Base-by-base conservation (phyloP, 2,797 vertebrate species). In the Pampus argenteus region DNA sequence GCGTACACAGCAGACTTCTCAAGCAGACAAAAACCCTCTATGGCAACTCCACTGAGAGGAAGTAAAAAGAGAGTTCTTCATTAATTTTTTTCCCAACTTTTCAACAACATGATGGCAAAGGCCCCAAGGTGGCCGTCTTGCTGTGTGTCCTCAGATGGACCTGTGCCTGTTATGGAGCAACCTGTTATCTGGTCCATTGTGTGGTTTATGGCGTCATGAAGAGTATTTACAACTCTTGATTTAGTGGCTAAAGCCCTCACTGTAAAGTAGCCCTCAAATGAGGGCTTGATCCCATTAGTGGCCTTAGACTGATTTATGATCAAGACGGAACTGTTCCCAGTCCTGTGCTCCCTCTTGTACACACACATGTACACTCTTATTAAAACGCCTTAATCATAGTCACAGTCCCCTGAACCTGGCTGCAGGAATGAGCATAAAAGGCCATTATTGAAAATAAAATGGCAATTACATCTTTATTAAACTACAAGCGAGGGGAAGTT, bases 241-340 rank as follows among this genome's bases (percentile, higher is more conserved):
- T 91, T 89, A 86, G 70, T 66, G 76, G 38, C 36, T 31, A 9
- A 59, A 82, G 74, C 62, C 66, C 61, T 66, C 59, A 29, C 75
- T 76, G 63, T 91, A 86, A 91, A 90, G 65, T 56, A 68, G 70
- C 67, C 50, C 76, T 88, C 76, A 85, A 84, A 81, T 85, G 85
- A 88, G 76, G 83, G 72, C 85, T 78, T 77, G 81, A 87, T 88
- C 85, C 86, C 81, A 84, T 92, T 87, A 91, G 78, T 66, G 73
- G 59, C 62, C 60, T 38, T 8, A 1, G 56, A 36, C 29, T 82
- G 87, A 91, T 90, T 85, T 80, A 85, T 79, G 73, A 60, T 65
- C 4, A 45, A 47, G 66, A 78, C 58, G 65, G 66, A 76, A 31
- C 47, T 58, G 36, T 55, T 69, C 56, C 78, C 56, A 62, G 67